Evolutionary conservation across 2,888 invertebrate genomes (phyloP).

Genomic region (Pandemis cinnamomeana): DNA sequence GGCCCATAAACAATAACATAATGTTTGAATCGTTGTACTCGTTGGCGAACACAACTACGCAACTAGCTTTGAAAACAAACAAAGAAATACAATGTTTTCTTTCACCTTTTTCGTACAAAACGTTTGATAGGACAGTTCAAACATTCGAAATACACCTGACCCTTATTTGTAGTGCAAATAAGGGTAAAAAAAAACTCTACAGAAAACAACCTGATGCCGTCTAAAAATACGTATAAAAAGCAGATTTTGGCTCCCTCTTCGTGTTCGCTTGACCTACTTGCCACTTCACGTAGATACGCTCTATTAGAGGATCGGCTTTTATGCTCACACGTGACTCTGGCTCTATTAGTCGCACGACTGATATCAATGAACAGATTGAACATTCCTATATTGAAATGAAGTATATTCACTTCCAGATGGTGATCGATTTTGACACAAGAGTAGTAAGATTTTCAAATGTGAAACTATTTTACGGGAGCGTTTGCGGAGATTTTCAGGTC

Average conservation of each 20-base stretch:
- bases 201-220: conserved; percentile 43
- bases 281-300: conserved; percentile 26
- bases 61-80: conserved; percentile 7
- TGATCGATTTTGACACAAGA: too few species aligned
- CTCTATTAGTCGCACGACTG: not conserved
- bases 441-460: too few species aligned
- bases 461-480: too few species aligned
- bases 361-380: not conserved
- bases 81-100: conserved; percentile 1
- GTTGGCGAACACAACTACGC: not conserved
- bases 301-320: conserved; percentile 26
- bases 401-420: not conserved
- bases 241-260: conserved; percentile 45
- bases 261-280: conserved; percentile 52
- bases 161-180: conserved; percentile 26
- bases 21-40: not conserved
- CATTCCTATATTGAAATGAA: not conserved
- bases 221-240: conserved; percentile 42
- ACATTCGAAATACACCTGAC: conserved; percentile 12
- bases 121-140: conserved; percentile 14
- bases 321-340: conserved; percentile 27
- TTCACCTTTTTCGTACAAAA: conserved; percentile 13
- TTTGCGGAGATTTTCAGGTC: too few species aligned
- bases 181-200: conserved; percentile 1
- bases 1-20: not conserved